Conservation (phyloP, 1,140 invertebrate species). For the Oncopodura yosiiana region DNA sequence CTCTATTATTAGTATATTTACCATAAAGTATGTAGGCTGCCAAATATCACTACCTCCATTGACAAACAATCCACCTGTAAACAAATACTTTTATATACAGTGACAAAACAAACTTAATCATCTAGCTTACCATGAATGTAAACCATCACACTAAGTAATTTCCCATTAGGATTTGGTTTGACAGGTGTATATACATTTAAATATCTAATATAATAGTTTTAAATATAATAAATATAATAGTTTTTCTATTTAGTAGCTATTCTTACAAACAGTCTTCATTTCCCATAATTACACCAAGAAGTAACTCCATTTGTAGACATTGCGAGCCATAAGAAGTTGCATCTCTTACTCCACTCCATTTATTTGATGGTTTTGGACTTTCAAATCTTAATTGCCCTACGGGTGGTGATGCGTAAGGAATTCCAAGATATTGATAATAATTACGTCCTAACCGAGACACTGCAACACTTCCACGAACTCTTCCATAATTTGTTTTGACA, state of each 20-base stretch:
- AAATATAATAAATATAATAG: no score
- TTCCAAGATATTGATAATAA: slow-evolving; percentile 48
- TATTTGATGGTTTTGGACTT: slow-evolving; percentile 30
- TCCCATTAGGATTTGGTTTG: no score
- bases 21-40: slow-evolving; percentile 47
- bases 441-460: slow-evolving; percentile 36
- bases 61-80: slow-evolving; percentile 12
- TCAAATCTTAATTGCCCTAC: slow-evolving; percentile 48
- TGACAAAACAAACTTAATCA: no score
- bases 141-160: slow-evolving; percentile 4
- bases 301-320: slow-evolving; percentile 32
- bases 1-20: no score
- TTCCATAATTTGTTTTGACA: slow-evolving; percentile 12
- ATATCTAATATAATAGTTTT: no score
- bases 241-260: slow-evolving; percentile 45
- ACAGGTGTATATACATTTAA: no score
- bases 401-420: slow-evolving; percentile 51
- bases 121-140: slow-evolving; percentile 38
- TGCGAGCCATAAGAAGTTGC: slow-evolving; percentile 30
- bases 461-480: slow-evolving; percentile 10
- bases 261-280: slow-evolving; percentile 49
- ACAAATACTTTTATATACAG: no score
- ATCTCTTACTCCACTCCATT: slow-evolving; percentile 35
- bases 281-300: slow-evolving; percentile 25
- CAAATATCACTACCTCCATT: slow-evolving; percentile 20